Percentiles rank a stretch among this genome's conserved stretches.
Conservation (phyloP, 2,797 vertebrate genomes). For the Sebastes minor region DNA sequence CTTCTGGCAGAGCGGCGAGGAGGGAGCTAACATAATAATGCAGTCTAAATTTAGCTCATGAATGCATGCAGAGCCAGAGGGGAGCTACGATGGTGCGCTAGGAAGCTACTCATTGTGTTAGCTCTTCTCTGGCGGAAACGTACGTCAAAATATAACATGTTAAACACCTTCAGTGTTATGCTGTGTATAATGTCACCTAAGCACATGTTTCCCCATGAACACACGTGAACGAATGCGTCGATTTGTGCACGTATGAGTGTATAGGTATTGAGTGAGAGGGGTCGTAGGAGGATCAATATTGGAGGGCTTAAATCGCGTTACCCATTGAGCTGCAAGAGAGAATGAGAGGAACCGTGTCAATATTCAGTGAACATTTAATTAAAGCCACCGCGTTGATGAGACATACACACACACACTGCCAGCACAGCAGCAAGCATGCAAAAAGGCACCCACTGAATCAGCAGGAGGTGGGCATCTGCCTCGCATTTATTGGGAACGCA, state of each 20-base stretch:
- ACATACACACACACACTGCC: slow-evolving; percentile 34
- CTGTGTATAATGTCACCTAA: neutral
- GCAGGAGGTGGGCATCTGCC: slow-evolving; percentile 40
- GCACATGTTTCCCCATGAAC: neutral
- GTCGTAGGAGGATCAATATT: slow-evolving; percentile 61
- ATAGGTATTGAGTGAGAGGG: slow-evolving; percentile 43
- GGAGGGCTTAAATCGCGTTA: slow-evolving; percentile 63
- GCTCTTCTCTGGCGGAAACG: slow-evolving; percentile 16
- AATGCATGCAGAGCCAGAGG: slow-evolving; percentile 62
- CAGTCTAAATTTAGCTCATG: slow-evolving; percentile 74
- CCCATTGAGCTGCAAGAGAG: slow-evolving; percentile 59
- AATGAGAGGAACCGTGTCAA: slow-evolving; percentile 68
- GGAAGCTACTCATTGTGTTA: slow-evolving; percentile 47
- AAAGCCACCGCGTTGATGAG: slow-evolving; percentile 64
- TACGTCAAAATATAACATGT: slow-evolving; percentile 1
- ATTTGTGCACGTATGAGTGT: slow-evolving; percentile 32
- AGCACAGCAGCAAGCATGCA: slow-evolving; percentile 39
- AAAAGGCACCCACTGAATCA: slow-evolving; percentile 52
- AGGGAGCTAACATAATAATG: slow-evolving; percentile 73
- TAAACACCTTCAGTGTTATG: neutral
- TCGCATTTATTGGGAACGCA: slow-evolving; percentile 10
- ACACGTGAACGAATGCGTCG: slow-evolving; percentile 11
- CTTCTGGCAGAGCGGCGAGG: slow-evolving; percentile 68
- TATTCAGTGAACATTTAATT: slow-evolving; percentile 78
- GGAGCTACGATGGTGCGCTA: slow-evolving; percentile 38